Evolutionary conservation across 30 jellyfish, hydroid and myxozoan genomes (phyloP), one percentile per base, ranked within the genome.

Genomic region (Cassiopea andromeda): DNA sequence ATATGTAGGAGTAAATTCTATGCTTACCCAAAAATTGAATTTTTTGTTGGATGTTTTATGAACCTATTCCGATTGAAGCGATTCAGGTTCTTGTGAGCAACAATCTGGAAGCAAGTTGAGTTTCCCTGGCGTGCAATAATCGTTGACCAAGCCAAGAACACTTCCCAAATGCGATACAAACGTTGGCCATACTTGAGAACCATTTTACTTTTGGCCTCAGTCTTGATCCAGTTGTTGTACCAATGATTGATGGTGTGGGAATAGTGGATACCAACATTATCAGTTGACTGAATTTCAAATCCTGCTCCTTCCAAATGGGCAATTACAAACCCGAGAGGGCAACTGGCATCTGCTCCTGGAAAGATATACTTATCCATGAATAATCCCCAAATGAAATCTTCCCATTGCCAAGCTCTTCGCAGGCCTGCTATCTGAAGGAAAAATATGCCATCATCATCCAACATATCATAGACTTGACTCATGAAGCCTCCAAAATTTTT

Each of bases 331-430:
- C 84, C 94, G 38, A 94, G 84, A 19, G 98, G 98, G 46, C 96
- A 94, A 82, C 98, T 94, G 54, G 98, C 98, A 72, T 94, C 98
- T 7, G 98, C 98, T 12, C 98, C 98, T 2, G 98, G 98, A 75
- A 94, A 94, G n/a, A 94, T 94, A 87, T 94, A 94, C 73, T 95
- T 94, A 50, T 84, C 98, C 98, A 94, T 94, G 87, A 94, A 94
- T 79, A 94, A 81, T 18, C 97, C 98, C 98, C 98, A 94, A 69
- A 94, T 54, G 88, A 89, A 87, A 90, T 94, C 98, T 67, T 94
- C 98, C 98, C 98, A 94, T 68, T 94, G 97, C 97, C 97, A 94
- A 12, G 98, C 98, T 45, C 98, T 84, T 70, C 98, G 54, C 71
- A 94, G 78, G 69, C 98, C 98, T 60, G 98, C 98, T 46, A 94